Conservation (phyloP, 2,888 invertebrate genomes). For the Phaedon cochleariae region DNA sequence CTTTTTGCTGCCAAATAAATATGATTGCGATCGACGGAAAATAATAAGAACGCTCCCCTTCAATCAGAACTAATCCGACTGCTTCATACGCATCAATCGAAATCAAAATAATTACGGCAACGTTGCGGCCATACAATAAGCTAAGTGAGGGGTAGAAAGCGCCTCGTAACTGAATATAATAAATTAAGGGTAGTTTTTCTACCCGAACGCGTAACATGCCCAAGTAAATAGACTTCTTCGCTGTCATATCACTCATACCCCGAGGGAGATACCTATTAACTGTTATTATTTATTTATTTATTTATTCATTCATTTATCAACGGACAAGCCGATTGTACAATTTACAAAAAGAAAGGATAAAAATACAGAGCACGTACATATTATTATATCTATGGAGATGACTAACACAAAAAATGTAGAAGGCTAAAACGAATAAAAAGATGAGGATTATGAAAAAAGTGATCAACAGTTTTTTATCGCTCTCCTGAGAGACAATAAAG, state of each 20-base stretch:
- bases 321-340: too few relatives aligned
- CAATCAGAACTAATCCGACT: constrained; percentile 4
- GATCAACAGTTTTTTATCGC: too few relatives aligned
- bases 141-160: constrained; percentile 22
- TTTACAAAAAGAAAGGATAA: too few relatives aligned
- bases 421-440: too few relatives aligned
- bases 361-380: too few relatives aligned
- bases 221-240: constrained; percentile 25
- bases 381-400: too few relatives aligned
- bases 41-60: constrained; percentile 1
- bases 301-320: too few relatives aligned
- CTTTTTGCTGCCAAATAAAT: background rate
- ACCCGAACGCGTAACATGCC: constrained; percentile 19
- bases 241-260: constrained; percentile 21
- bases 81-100: constrained; percentile 18
- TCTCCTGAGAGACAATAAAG: too few relatives aligned
- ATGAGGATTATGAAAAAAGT: too few relatives aligned
- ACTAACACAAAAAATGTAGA: too few relatives aligned
- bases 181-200: constrained; percentile 34
- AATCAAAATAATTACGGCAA: constrained; percentile 27
- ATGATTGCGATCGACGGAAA: background rate
- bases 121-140: constrained; percentile 17
- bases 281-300: too few relatives aligned
- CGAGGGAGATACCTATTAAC: too few relatives aligned
- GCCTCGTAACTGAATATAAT: constrained; percentile 36